These are phyloP conservation scores for Nebria salina DNA, from an alignment of 2,888 invertebrate species.

Conservation along the genomic window DNA sequence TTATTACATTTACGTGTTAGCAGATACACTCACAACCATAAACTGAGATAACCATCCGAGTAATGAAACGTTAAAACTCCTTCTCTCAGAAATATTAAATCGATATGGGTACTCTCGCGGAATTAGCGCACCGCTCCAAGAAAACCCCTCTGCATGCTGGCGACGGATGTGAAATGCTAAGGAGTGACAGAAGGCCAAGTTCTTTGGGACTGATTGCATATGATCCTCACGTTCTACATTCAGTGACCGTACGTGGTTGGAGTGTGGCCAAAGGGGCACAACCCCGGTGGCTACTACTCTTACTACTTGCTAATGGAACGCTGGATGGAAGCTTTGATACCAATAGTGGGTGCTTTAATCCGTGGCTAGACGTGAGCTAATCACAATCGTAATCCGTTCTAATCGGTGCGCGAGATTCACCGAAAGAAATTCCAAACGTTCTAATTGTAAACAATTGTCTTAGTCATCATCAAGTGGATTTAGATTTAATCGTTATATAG, in stretches of 20 bases:
- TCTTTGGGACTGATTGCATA: slow-evolving; percentile 31
- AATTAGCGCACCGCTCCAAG: background rate
- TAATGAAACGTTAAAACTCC: slow-evolving; percentile 16
- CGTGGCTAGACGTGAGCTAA: slow-evolving; percentile 46
- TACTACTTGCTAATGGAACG: background rate
- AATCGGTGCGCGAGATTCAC: slow-evolving; percentile 40
- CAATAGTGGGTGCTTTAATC: slow-evolving; percentile 31
- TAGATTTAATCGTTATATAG: no score
- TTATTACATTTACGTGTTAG: slow-evolving; percentile 16
- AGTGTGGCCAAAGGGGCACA: background rate
- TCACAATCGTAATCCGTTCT: slow-evolving; percentile 47
- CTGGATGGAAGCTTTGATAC: background rate
- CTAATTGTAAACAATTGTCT: no score
- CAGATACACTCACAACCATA: background rate
- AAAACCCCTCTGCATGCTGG: background rate
- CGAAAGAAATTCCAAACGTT: slow-evolving; percentile 16
- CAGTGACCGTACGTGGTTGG: slow-evolving; percentile 34
- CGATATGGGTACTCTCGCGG: background rate
- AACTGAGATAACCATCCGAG: slow-evolving; percentile 7
- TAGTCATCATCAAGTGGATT: no score
- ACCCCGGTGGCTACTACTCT: slow-evolving; percentile 18
- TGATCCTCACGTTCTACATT: slow-evolving; percentile 40
- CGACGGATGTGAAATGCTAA: background rate
- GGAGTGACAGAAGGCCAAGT: background rate
- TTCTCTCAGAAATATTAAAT: slow-evolving; percentile 19